Evolutionary conservation across 2,888 invertebrate genomes (phyloP).

Genomic region (Quadriops clusia): DNA sequence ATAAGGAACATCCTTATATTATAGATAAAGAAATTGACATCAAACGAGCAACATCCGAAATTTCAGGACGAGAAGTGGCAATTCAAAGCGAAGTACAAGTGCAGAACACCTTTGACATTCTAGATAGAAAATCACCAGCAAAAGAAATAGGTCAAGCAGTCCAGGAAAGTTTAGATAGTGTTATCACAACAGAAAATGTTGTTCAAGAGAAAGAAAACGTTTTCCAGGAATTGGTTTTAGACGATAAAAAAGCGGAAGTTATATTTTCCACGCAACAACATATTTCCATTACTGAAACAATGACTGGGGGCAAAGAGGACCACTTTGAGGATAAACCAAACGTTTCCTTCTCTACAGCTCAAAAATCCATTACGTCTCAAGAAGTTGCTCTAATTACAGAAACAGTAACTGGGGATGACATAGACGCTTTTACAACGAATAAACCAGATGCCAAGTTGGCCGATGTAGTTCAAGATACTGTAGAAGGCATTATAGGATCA

Average conservation of each 20-base stretch:
- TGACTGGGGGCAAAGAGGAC: constrained; percentile 11
- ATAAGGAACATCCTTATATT: constrained; percentile 30
- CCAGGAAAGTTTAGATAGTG: constrained; percentile 31
- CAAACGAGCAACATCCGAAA: constrained; percentile 35
- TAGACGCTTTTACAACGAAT: no score
- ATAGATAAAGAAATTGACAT: constrained; percentile 30
- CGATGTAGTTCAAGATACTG: constrained; percentile 31
- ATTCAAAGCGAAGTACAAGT: constrained; percentile 20
- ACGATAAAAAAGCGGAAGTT: constrained; percentile 34
- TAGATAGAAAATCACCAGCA: constrained; percentile 33
- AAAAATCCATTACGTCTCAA: constrained; percentile 12
- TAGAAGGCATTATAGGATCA: constrained; percentile 34
- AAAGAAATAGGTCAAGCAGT: constrained; percentile 34
- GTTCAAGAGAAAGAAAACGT: constrained; percentile 36
- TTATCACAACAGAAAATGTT: constrained; percentile 39
- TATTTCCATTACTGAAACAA: constrained; percentile 29
- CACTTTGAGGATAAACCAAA: constrained; percentile 5
- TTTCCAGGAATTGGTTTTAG: constrained; percentile 26
- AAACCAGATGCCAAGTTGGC: constrained; percentile 25
- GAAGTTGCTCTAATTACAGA: no score
- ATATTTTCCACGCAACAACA: constrained; percentile 35
- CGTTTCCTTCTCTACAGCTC: constrained; percentile 6
- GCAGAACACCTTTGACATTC: constrained; percentile 24
- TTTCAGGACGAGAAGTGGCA: constrained; percentile 21
- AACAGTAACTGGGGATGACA: no score